These are phyloP conservation scores for Drosophila setosimentum DNA, from an alignment of 2,888 invertebrate genomes.

Conservation along the genomic window DNA sequence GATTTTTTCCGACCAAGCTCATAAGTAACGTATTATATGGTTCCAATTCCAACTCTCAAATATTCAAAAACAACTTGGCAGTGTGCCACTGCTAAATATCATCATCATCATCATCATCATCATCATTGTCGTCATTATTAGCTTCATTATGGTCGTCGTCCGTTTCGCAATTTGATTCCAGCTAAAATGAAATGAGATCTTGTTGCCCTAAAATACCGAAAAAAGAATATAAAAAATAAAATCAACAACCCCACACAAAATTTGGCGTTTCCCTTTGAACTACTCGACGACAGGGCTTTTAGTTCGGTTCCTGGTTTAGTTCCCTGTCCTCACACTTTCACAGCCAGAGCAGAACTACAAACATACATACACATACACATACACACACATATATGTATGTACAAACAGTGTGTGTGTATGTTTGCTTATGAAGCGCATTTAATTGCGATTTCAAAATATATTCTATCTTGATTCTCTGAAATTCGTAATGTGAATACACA, in stretches of 20 bases:
- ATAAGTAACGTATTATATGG: conserved; percentile 5
- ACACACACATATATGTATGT: neutral
- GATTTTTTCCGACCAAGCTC: conserved; percentile 5
- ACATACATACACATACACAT: neutral
- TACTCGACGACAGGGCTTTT: conserved; percentile 44
- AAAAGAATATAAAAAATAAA: conserved; percentile 19
- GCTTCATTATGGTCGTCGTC: conserved; percentile 41
- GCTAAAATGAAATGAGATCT: conserved; percentile 76
- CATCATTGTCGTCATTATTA: conserved; percentile 11
- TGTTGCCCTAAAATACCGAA: conserved; percentile 58
- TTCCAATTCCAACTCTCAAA: conserved; percentile 16
- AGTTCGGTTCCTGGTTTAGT: conserved; percentile 22
- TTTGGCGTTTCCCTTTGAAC: conserved; percentile 62
- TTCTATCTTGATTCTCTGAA: neutral
- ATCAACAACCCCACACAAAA: conserved; percentile 45
- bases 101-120: conserved; percentile 17
- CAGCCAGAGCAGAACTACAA: neutral
- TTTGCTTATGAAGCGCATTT: neutral
- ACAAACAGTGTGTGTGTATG: neutral
- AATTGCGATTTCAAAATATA: neutral
- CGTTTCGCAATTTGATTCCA: conserved; percentile 77
- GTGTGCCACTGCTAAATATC: conserved; percentile 26
- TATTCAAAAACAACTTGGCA: conserved; percentile 25
- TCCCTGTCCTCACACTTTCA: conserved; percentile 15
- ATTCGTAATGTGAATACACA: neutral